Conservation (phyloP, 37 sponge, comb jelly and placozoan genomes). For the Aphrocallistes beatrix region DNA sequence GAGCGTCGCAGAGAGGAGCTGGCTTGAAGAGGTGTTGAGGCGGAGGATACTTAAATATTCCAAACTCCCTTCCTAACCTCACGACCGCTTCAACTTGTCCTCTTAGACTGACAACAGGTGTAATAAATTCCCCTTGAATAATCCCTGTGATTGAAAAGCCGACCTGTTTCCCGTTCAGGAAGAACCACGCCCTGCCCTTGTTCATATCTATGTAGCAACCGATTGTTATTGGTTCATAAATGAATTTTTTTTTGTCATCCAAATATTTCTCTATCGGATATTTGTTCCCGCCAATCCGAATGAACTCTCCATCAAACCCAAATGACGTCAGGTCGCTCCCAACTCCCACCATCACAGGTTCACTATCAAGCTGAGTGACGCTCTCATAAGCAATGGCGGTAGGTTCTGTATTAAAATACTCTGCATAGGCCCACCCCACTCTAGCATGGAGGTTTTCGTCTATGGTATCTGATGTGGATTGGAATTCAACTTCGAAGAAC, state of each 20-base stretch:
- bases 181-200: not conserved
- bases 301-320: conserved; percentile 1
- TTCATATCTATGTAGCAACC: not conserved
- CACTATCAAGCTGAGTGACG: not conserved
- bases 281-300: conserved; percentile 15
- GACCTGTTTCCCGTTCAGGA: not conserved
- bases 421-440: conserved; percentile 11
- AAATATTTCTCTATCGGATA: not conserved
- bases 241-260: not conserved
- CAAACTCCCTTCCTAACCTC: not conserved
- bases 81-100: not conserved
- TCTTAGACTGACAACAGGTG: not conserved
- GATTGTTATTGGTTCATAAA: not conserved
- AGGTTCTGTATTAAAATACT: conserved; percentile 12
- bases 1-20: conserved; percentile 1
- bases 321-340: not conserved
- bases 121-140: not conserved
- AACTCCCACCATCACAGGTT: not conserved
- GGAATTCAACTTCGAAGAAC: not conserved
- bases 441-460: not conserved
- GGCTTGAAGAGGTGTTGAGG: not conserved
- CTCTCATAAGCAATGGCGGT: not conserved
- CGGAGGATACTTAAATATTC: not conserved
- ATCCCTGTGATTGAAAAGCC: conserved; percentile 4
- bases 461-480: not conserved